Percentiles rank a stretch among this genome's conserved stretches.
Evolutionary conservation across 2,888 invertebrate species (phyloP).

Genomic region (Synanthedon tipuliformis): DNA sequence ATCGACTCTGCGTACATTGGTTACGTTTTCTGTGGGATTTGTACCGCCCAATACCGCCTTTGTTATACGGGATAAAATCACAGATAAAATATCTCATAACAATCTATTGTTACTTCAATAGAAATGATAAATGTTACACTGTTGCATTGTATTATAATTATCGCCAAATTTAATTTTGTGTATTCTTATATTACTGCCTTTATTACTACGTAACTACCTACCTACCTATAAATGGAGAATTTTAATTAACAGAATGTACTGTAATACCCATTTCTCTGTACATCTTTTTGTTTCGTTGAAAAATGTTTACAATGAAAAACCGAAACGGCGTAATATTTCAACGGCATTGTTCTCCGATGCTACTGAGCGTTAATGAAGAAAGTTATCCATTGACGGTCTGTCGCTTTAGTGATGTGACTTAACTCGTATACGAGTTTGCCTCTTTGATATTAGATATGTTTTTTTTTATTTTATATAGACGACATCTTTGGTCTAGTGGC

Average conservation of each 20-base stretch:
- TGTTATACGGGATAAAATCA: background rate
- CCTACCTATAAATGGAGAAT: no score
- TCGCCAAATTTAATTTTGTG: background rate
- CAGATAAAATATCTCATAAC: background rate
- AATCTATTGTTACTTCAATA: background rate
- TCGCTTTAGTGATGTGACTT: background rate
- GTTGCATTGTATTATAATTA: background rate
- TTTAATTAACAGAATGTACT: no score
- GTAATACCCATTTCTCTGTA: background rate
- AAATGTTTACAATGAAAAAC: background rate
- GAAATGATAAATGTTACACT: background rate
- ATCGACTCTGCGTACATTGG: no score
- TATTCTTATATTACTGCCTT: no score
- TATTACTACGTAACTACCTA: no score
- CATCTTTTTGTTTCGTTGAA: background rate
- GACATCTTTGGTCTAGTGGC: no score
- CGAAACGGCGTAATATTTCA: constrained; percentile 1
- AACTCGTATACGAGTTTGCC: background rate
- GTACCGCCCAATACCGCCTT: background rate
- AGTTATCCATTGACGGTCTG: constrained; percentile 22
- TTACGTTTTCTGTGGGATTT: background rate
- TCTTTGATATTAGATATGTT: no score
- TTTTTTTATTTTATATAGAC: no score
- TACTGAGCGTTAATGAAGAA: constrained; percentile 32
- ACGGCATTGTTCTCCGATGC: constrained; percentile 6